Conservation (phyloP, 2,797 vertebrate genomes). For the Anas bernieri region DNA sequence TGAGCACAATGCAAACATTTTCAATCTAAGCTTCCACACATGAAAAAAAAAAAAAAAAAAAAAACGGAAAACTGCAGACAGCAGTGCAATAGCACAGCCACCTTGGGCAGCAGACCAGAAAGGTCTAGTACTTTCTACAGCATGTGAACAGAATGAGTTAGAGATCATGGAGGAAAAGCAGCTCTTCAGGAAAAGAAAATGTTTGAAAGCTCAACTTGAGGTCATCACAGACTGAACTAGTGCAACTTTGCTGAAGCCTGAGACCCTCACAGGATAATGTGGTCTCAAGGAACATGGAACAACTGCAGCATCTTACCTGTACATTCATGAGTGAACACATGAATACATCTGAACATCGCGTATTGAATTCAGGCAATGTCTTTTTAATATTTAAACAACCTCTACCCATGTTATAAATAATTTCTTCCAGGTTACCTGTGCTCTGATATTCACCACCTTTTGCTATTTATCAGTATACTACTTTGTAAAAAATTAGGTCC, state of each 20-base stretch:
- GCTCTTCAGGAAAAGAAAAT: not conserved
- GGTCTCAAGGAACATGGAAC: not conserved
- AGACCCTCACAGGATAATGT: not conserved
- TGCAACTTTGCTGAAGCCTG: not conserved
- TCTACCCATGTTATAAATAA: not conserved
- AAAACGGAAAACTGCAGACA: not conserved
- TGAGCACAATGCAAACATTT: not conserved
- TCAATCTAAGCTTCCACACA: not conserved
- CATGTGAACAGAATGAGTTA: not conserved
- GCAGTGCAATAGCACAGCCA: not conserved
- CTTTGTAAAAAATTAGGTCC: not conserved
- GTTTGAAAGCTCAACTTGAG: not conserved
- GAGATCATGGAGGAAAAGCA: not conserved
- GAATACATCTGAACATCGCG: not conserved
- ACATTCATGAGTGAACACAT: not conserved
- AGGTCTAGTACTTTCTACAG: not conserved
- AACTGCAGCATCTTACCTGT: not conserved
- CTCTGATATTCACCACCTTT: not conserved
- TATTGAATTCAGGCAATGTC: not conserved
- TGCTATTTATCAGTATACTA: not conserved
- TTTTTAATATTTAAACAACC: not conserved
- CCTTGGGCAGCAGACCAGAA: not conserved
- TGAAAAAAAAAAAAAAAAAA: not conserved
- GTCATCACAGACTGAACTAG: not conserved
- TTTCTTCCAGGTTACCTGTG: not conserved